These are phyloP conservation scores for Nycticryphes semicollaris DNA, from an alignment of 2,113 vertebrate species.

Conservation along the genomic window DNA sequence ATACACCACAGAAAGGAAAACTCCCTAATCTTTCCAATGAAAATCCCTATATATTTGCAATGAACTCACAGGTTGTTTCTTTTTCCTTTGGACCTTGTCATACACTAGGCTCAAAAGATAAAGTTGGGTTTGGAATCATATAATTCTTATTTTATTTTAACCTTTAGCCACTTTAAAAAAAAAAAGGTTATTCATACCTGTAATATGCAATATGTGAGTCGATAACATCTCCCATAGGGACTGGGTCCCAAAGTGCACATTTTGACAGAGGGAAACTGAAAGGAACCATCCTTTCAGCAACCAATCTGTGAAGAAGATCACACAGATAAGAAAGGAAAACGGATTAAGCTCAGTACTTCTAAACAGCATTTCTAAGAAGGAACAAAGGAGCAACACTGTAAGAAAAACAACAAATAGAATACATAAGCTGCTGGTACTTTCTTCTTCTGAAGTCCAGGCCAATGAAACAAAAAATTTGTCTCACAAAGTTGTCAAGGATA, in stretches of 20 bases:
- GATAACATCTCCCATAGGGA: conserved; percentile 79
- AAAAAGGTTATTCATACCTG: conserved; percentile 75
- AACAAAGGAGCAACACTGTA: background rate
- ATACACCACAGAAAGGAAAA: background rate
- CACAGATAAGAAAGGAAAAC: background rate
- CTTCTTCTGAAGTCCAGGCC: background rate
- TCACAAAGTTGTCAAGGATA: background rate
- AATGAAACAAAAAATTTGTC: background rate
- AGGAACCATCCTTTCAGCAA: conserved; percentile 69
- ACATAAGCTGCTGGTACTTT: background rate
- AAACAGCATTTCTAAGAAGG: background rate
- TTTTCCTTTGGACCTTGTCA: background rate
- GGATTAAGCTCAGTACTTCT: background rate
- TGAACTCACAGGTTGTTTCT: rapidly evolving
- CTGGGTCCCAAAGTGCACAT: conserved; percentile 86
- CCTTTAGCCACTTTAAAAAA: background rate
- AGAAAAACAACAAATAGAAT: background rate
- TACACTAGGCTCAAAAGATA: background rate
- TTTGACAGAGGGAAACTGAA: conserved; percentile 89
- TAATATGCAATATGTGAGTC: conserved; percentile 81
- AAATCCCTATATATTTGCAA: background rate
- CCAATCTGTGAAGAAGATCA: conserved; percentile 55
- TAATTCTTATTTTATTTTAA: background rate
- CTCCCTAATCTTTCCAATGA: background rate
- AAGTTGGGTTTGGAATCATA: background rate